Evolutionary conservation across 2,113 vertebrate genomes (phyloP), one percentile per base, ranked within the genome.

Genomic region (Telmatochromis sp.): DNA sequence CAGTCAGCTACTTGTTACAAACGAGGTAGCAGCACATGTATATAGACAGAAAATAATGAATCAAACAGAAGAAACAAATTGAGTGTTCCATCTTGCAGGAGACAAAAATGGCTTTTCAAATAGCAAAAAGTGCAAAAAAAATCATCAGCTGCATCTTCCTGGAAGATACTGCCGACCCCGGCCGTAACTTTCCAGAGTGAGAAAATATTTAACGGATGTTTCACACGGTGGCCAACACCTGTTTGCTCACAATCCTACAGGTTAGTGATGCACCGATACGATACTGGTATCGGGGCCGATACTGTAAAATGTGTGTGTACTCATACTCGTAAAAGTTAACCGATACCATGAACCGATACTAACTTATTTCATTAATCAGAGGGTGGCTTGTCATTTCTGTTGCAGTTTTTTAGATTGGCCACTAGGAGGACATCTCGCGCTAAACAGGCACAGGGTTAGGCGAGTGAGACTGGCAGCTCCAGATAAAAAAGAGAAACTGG

Each of bases 301-400:
- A 47, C 45, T 47, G 14, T 47, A 47, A 47, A 47, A 47, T 47
- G 45, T 47, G 45, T 45, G 42, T 47, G 14, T 47, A 15, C 45
- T 47, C 45, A 15, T 47, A 47, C 45, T 47, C 14, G 2, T 47
- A 47, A 47, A 7, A 47, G 42, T 7, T 47, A 47, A 47, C 42
- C 0, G 13, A 45, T 45, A 45, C 42, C 42, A 45, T 15, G 13
- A 45, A 45, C 6, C 6, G 6, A 14, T 45, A 45, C 6, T 0
- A 45, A 45, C 42, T 15, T 45, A 15, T 45, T 45, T 14, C 13
- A 45, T 7, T 15, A 45, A 0, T 45, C 13, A 45, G 42, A 45
- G 42, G 42, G 42, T 45, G 3, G 3, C 3, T 15, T 0, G 3
- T 45, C 3, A 45, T 6, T 45, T 45, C 0, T 45, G 13, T 45